These are phyloP conservation scores for Cynopterus brachyotis DNA, from an alignment of 2,113 vertebrate species.

Conservation along the genomic window DNA sequence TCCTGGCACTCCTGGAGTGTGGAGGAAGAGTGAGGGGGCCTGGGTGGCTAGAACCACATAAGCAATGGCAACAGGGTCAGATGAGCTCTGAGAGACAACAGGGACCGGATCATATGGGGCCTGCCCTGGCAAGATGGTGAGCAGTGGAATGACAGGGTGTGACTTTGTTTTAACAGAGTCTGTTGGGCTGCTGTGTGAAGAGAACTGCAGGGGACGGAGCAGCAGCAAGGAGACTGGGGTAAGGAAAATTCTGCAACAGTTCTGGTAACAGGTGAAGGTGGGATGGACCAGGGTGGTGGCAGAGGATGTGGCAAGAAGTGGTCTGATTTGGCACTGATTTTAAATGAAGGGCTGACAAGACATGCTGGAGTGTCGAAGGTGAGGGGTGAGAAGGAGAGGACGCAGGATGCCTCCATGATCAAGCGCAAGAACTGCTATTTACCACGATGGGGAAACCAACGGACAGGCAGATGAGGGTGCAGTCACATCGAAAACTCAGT, in stretches of 20 bases:
- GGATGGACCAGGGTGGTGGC: not conserved
- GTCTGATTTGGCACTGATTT: not conserved
- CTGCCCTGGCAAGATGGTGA: not conserved
- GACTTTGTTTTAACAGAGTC: not conserved
- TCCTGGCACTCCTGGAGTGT: not conserved
- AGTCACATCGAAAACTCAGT: not conserved
- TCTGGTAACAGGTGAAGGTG: not conserved
- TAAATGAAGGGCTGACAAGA: not conserved
- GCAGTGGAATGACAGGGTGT: not conserved
- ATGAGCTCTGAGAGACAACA: not conserved
- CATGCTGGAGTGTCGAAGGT: not conserved
- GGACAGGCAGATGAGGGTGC: not conserved
- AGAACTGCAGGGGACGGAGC: fast-evolving
- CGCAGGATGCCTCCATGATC: not conserved
- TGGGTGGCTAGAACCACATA: not conserved
- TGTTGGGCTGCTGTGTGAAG: not conserved
- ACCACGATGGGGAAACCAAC: fast-evolving
- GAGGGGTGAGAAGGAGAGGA: not conserved
- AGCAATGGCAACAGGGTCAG: not conserved
- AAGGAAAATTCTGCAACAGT: not conserved
- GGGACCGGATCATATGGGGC: not conserved
- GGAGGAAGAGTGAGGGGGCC: not conserved
- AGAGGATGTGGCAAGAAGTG: not conserved
- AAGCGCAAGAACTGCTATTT: not conserved
- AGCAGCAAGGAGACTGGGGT: not conserved